Conservation (phyloP, 2,797 vertebrate genomes). For the Propithecus deckenii region DNA sequence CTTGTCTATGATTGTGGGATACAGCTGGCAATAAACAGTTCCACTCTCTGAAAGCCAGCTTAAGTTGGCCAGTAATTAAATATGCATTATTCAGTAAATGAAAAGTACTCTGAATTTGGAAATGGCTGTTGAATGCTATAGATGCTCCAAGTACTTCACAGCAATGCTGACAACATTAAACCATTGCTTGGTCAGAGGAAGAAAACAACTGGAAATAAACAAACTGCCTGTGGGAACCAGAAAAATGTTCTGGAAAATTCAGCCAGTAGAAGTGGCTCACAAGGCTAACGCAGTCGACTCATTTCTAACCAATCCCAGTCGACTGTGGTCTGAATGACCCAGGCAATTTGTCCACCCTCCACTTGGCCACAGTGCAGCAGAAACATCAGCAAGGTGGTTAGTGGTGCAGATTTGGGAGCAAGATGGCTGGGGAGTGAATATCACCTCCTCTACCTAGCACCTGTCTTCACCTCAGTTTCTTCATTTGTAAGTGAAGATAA, state of each 20-base stretch:
- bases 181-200: not conserved
- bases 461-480: not conserved
- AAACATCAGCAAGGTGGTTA: not conserved
- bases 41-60: not conserved
- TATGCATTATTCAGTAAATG: not conserved
- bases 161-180: not conserved
- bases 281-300: not conserved
- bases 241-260: not conserved
- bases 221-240: not conserved
- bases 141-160: not conserved
- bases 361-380: not conserved
- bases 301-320: not conserved
- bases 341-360: not conserved
- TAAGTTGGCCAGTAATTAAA: not conserved
- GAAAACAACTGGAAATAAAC: constrained; percentile 30
- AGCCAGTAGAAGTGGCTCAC: not conserved
- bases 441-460: not conserved
- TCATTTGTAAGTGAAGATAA: not conserved
- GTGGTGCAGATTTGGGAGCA: not conserved
- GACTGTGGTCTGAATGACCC: too few relatives aligned
- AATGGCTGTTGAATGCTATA: not conserved
- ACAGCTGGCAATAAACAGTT: not conserved
- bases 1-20: not conserved
- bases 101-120: not conserved
- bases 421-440: not conserved